Evolutionary conservation across 2,888 invertebrate genomes (phyloP).

Genomic region (Ypsolopha scabrella): DNA sequence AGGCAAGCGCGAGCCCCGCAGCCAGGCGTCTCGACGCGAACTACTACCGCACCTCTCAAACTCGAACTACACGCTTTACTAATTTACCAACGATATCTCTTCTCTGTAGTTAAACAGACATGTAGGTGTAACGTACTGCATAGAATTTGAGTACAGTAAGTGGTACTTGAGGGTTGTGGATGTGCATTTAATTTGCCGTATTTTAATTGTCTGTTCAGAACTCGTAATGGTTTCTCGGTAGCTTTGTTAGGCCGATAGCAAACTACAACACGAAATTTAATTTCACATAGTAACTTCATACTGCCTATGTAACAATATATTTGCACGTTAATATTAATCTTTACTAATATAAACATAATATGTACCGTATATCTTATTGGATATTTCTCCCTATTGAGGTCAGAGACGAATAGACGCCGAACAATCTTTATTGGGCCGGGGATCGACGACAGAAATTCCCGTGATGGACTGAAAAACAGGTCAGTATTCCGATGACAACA

Average conservation of each 20-base stretch:
- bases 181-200: not conserved
- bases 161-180: too few relatives aligned
- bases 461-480: conserved; percentile 51
- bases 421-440: conserved; percentile 20
- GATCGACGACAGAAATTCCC: conserved; percentile 32
- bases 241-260: too few relatives aligned
- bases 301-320: too few relatives aligned
- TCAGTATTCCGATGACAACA: conserved; percentile 60
- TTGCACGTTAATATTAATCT: too few relatives aligned
- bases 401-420: conserved; percentile 5
- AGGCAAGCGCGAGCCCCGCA: conserved; percentile 19
- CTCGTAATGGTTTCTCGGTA: too few relatives aligned
- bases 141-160: too few relatives aligned
- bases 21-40: conserved; percentile 10
- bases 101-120: not conserved
- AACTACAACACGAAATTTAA: too few relatives aligned
- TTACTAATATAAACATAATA: too few relatives aligned
- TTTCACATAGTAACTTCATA: too few relatives aligned
- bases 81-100: conserved; percentile 23
- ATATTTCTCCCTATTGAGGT: not conserved
- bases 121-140: too few relatives aligned
- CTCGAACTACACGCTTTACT: conserved; percentile 18
- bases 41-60: conserved; percentile 16
- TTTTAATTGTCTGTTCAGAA: not conserved
- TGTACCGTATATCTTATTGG: not conserved